Conservation (phyloP, 1,140 invertebrate genomes). For the honey bee (Apis mellifera) region Amel_HAv3.1 CM009942.2:7908501-7909000, state of each 20-base stretch:
- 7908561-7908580: not conserved
- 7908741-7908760: too few relatives aligned
- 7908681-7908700: too few relatives aligned
- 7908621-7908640: not conserved
- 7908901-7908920: not conserved
- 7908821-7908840: too few relatives aligned
- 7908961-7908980: slow-evolving; percentile 9
- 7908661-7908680: too few relatives aligned
- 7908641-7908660: too few relatives aligned
- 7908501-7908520: slow-evolving; percentile 54
- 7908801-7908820: too few relatives aligned
- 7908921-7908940: not conserved
- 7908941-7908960: not conserved
- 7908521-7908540: not conserved
- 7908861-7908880: too few relatives aligned
- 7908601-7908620: not conserved
- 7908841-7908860: too few relatives aligned
- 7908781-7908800: too few relatives aligned
- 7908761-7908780: too few relatives aligned
- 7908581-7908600: not conserved
- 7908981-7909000: not conserved
- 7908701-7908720: too few relatives aligned
- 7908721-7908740: too few relatives aligned
- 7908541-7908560: not conserved
- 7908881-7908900: not conserved